Percentiles rank a stretch among this genome's conserved stretches.
Evolutionary conservation across 2,888 invertebrate genomes (phyloP).

Genomic region (Brachypalpus laphriformis): DNA sequence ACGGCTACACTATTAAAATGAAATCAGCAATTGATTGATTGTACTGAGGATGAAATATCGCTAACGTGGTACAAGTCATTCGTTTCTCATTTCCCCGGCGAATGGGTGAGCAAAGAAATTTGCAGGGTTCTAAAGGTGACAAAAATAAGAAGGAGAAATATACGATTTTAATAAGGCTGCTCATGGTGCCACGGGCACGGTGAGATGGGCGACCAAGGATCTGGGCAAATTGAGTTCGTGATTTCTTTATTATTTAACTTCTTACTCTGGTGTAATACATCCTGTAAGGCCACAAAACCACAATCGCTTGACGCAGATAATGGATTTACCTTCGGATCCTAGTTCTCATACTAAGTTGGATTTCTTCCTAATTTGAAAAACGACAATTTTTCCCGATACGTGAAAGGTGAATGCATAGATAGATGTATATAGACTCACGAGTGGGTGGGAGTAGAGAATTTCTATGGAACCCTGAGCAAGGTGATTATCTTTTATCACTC

Average conservation of each 20-base stretch:
- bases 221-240: constrained; percentile 71
- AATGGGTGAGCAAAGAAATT: neutral
- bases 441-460: too few relatives aligned
- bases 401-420: neutral
- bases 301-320: constrained; percentile 27
- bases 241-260: constrained; percentile 74
- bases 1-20: constrained; percentile 58
- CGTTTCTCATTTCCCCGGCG: neutral
- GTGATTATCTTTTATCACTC: too few relatives aligned
- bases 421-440: too few relatives aligned
- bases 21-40: constrained; percentile 69
- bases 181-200: neutral
- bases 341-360: neutral
- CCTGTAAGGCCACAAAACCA: constrained; percentile 48
- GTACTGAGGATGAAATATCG: constrained; percentile 48
- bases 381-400: neutral
- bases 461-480: neutral
- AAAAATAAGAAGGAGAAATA: constrained; percentile 27
- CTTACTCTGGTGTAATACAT: constrained; percentile 63
- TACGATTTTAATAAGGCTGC: constrained; percentile 34
- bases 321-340: neutral
- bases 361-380: neutral
- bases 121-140: constrained; percentile 26
- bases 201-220: constrained; percentile 7
- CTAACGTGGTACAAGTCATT: constrained; percentile 31